phyloP scores from a whole-genome alignment of 2,113 vertebrate species.

The Nerophis lumbriciformis region DNA sequence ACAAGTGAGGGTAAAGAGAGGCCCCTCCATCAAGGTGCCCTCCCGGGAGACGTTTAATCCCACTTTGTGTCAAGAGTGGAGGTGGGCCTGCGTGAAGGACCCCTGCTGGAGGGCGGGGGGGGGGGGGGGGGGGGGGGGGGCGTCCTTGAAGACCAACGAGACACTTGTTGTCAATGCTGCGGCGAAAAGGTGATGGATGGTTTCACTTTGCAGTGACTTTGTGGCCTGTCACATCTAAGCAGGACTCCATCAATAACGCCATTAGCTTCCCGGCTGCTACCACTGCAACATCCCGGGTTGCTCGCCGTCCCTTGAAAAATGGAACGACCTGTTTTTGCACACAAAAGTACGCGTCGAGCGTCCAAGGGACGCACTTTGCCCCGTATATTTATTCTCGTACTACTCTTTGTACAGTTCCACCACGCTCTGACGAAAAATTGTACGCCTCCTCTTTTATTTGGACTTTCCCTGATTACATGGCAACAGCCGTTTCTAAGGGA shows the following conservation, averaged over 20 bases:
- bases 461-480: too few species aligned
- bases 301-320: too few species aligned
- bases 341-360: too few species aligned
- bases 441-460: too few species aligned
- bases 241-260: neutral
- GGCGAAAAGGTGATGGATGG: constrained; percentile 8
- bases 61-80: constrained; percentile 6
- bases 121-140: neutral
- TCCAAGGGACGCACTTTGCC: too few species aligned
- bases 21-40: constrained; percentile 22
- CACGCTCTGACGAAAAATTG: too few species aligned
- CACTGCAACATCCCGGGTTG: too few species aligned
- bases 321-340: too few species aligned
- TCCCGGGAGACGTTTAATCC: constrained; percentile 30
- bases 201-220: neutral
- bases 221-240: neutral
- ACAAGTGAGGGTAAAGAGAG: neutral
- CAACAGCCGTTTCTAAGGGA: too few species aligned
- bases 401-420: too few species aligned
- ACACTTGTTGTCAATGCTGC: constrained; percentile 12
- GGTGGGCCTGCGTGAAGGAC: constrained; percentile 19
- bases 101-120: too few species aligned
- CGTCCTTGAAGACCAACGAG: constrained; percentile 30
- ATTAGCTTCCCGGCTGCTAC: neutral
- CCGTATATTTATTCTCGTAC: too few species aligned